A percentile compares a stretch with the other conserved stretches of the same genome.
phyloP scores from a whole-genome alignment of 2,888 invertebrate genomes.

The Spialia ferax region DNA sequence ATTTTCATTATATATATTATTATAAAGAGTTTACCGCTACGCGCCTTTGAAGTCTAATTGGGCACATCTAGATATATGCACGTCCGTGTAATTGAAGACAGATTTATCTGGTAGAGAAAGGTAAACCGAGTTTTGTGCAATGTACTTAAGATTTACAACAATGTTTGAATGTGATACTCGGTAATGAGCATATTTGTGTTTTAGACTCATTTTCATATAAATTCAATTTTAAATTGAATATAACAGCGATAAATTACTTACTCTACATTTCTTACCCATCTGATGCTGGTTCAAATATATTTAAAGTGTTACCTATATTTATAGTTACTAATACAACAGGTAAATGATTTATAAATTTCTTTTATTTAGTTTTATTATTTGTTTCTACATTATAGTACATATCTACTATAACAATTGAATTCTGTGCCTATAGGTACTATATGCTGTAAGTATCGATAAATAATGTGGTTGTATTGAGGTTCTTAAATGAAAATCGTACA shows the following conservation, averaged over 20 bases:
- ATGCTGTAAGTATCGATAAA: no score
- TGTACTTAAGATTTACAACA: conserved; percentile 31
- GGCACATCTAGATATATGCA: conserved; percentile 61
- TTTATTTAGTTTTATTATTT: no score
- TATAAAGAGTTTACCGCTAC: conserved; percentile 73
- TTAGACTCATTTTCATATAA: conserved; percentile 8
- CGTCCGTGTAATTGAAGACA: conserved; percentile 62
- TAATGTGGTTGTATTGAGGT: not conserved
- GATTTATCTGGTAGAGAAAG: conserved; percentile 58
- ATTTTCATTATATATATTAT: conserved; percentile 59
- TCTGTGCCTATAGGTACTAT: no score
- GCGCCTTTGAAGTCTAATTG: conserved; percentile 82
- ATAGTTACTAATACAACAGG: no score
- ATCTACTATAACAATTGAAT: no score
- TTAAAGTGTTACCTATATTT: no score
- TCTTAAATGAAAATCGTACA: conserved; percentile 54
- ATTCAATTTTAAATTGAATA: not conserved
- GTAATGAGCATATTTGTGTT: conserved; percentile 23
- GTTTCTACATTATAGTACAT: no score
- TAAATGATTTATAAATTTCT: no score
- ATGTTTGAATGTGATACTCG: conserved; percentile 31
- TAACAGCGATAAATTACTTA: not conserved
- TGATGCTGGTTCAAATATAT: not conserved
- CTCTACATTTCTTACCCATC: not conserved
- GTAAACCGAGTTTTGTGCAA: conserved; percentile 25